These are phyloP conservation scores for Labeo rohita DNA, from an alignment of 2,113 vertebrate species.

Conservation along the genomic window DNA sequence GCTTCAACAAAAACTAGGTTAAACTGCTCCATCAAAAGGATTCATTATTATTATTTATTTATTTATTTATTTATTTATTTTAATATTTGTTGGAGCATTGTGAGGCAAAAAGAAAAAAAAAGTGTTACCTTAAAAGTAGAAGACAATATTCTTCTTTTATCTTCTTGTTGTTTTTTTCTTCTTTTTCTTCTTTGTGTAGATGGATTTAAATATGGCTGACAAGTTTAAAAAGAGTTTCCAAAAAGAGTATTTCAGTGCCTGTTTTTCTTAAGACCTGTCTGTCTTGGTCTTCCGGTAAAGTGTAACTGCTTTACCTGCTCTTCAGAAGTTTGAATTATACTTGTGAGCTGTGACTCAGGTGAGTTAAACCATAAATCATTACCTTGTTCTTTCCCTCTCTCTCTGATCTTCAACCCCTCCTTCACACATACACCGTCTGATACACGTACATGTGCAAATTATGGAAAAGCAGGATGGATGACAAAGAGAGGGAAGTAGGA, in stretches of 20 bases:
- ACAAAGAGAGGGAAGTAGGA: slow-evolving; percentile 29
- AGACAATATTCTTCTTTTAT: not conserved
- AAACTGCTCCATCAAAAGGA: not conserved
- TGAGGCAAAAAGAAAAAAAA: not conserved
- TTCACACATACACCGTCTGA: not conserved
- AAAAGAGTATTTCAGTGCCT: not conserved
- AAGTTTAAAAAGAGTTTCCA: not conserved
- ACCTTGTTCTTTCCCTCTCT: not conserved
- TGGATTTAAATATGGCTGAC: not conserved
- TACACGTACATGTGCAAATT: not conserved
- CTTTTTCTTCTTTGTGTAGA: not conserved
- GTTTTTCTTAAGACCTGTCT: not conserved
- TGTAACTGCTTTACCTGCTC: not conserved
- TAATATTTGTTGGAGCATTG: not conserved
- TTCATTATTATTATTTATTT: too few relatives aligned
- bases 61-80: not conserved
- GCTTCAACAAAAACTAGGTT: not conserved
- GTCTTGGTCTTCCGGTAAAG: not conserved
- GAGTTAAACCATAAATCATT: slow-evolving; percentile 11
- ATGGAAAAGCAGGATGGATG: not conserved
- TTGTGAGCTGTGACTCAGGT: slow-evolving; percentile 17
- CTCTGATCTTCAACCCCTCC: not conserved
- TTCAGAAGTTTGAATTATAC: not conserved
- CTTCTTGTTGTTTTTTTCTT: slow-evolving; percentile 6
- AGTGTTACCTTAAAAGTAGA: not conserved